Base-by-base conservation (phyloP, 2,888 invertebrate species). In the Scaptomyza caliginosa region DNA sequence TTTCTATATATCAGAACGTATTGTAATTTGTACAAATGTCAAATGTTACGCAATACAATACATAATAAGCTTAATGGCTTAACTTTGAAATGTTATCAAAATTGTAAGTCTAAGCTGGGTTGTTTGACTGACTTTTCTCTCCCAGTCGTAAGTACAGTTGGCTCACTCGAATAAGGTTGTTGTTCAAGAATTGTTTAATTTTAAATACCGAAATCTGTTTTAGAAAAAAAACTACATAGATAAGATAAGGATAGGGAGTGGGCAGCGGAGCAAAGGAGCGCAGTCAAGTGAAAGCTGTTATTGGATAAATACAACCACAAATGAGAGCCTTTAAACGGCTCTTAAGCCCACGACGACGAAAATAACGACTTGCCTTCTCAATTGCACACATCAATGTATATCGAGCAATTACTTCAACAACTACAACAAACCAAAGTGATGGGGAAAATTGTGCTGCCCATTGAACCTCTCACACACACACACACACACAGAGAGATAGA, bases 351-450 rank as follows among this genome's bases (percentile, higher is more conserved):
- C n/a, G n/a, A n/a, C n/a, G 48, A 48, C 21, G 26, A 34, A 13
- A 26, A 11, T 26, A 34, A 13, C 34, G 17, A 40, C 58, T 48
- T 60, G 60, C 43, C 59, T 43, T 24, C 56, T 71, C 55, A 70
- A 72, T 62, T 71, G 48, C 57, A 48, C 34, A 34, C 71, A 73
- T 67, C 55, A 64, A 59, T n/a, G n/a, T n/a, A n/a, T 58, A 64
- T 55, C 51, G 30, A 51, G 49, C 71, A 73, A 72, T 72, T 72
- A 73, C 68, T 73, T 72, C 55, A 52, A 38, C 72, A 68, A 38
- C 68, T 56, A 59, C 34, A 16, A n/a, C 55, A 55, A 46, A 28
- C 56, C 45, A 30, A 23, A 46, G 10, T 46, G 46, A 46, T 46
- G 13, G n/a, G 10, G 8, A 16, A 23, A 26, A 10, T 8, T 3